phyloP scores from a whole-genome alignment of 2,888 invertebrate genomes.

The Rhogogaster chlorosoma region DNA sequence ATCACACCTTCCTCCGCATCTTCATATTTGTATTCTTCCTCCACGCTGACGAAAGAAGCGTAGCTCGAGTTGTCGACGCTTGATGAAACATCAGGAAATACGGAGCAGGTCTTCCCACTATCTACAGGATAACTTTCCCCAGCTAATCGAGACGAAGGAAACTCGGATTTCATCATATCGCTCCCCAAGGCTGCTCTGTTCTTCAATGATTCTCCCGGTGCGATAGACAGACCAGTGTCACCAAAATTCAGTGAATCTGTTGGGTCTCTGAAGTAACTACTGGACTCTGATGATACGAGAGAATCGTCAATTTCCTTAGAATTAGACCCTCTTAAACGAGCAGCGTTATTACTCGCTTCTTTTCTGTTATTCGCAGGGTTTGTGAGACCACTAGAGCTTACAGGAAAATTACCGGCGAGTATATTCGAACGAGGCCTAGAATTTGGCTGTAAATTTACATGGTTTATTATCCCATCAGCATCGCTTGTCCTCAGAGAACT shows the following conservation, averaged over 20 bases:
- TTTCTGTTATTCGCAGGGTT: not conserved
- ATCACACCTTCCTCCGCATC: conserved; percentile 86
- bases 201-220: not conserved
- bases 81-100: conserved; percentile 22
- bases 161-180: not conserved
- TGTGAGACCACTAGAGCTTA: not conserved
- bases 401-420: not conserved
- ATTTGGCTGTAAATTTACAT: not conserved
- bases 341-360: not conserved
- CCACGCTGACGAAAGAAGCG: conserved; percentile 80
- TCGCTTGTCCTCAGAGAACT: conserved; percentile 19
- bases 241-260: not conserved
- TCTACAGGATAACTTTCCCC: not conserved
- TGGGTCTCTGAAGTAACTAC: conserved; percentile 46
- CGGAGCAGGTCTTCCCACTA: not conserved
- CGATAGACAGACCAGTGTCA: not conserved
- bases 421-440: not conserved
- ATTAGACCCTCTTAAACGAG: conserved; percentile 34
- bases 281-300: conserved; percentile 25
- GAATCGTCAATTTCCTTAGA: conserved; percentile 51
- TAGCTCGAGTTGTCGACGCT: conserved; percentile 51
- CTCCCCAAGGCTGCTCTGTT: not conserved
- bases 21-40: conserved; percentile 88
- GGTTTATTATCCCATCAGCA: not conserved
- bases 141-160: not conserved